A percentile compares a stretch with the other conserved stretches of the same genome.
These are phyloP conservation scores for Canis aureus DNA, from an alignment of 2,113 vertebrate genomes.

Conservation along the genomic window DNA sequence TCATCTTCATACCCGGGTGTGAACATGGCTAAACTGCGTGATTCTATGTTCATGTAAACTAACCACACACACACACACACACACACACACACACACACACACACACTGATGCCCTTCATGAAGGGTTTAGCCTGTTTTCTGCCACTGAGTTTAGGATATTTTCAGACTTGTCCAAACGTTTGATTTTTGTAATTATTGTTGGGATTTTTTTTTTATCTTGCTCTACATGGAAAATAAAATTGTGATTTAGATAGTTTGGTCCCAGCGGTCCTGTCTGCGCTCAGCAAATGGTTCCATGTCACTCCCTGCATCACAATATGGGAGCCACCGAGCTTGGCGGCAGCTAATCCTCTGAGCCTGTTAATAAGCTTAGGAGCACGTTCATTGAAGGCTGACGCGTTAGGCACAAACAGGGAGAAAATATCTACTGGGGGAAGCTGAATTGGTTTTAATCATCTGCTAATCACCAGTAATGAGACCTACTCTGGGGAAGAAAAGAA, in stretches of 20 bases:
- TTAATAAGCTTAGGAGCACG: slow-evolving; percentile 94
- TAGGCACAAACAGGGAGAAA: slow-evolving; percentile 94
- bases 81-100: background rate
- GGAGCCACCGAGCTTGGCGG: slow-evolving; percentile 90
- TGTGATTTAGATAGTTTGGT: slow-evolving; percentile 90
- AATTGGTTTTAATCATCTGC: slow-evolving; percentile 96
- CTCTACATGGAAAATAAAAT: slow-evolving; percentile 86
- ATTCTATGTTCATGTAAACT: background rate
- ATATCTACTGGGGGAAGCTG: slow-evolving; percentile 95
- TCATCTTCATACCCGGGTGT: background rate
- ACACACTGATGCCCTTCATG: background rate
- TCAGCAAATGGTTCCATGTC: slow-evolving; percentile 91
- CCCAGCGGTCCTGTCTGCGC: slow-evolving; percentile 87
- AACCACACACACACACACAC: background rate
- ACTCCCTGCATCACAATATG: slow-evolving; percentile 92
- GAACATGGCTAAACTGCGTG: slow-evolving; percentile 31
- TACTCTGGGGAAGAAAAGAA: slow-evolving; percentile 95
- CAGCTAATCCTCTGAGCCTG: slow-evolving; percentile 94
- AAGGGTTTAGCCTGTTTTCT: slow-evolving; percentile 38
- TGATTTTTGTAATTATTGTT: slow-evolving; percentile 85
- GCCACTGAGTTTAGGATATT: slow-evolving; percentile 75
- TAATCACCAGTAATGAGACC: slow-evolving; percentile 96
- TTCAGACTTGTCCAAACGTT: slow-evolving; percentile 82
- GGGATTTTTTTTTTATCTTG: slow-evolving; percentile 75
- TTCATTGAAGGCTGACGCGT: slow-evolving; percentile 93